phyloP scores from a whole-genome alignment of 1,140 invertebrate genomes.

The Orius laevigatus region DNA sequence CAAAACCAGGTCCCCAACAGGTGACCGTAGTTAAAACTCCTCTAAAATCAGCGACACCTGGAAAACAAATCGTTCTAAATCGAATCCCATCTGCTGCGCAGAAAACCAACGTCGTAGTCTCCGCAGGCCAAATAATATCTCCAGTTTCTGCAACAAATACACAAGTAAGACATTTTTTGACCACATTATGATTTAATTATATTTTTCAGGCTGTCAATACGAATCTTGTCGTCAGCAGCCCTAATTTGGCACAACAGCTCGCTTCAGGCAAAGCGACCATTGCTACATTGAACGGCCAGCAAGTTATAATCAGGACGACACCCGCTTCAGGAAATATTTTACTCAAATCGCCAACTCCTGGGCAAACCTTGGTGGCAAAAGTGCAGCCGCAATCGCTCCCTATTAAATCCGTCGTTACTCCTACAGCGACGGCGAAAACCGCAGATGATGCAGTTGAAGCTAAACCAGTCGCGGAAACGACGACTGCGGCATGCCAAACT shows the following conservation, averaged over 20 bases:
- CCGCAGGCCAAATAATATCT: constrained; percentile 19
- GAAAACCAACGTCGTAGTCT: constrained; percentile 21
- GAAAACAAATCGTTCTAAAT: not conserved
- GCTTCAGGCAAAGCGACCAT: constrained; percentile 54
- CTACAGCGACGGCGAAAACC: not conserved
- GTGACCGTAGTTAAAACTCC: constrained; percentile 10
- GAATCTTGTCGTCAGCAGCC: constrained; percentile 56
- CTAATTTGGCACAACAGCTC: constrained; percentile 54
- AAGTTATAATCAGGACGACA: constrained; percentile 51
- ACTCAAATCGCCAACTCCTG: constrained; percentile 10
- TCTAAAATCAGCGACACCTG: not conserved
- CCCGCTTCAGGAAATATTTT: constrained; percentile 27
- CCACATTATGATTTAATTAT: constrained; percentile 5
- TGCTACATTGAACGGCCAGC: constrained; percentile 67
- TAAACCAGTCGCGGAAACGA: not conserved
- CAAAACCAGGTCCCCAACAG: constrained; percentile 5
- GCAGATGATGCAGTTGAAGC: constrained; percentile 3
- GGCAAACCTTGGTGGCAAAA: constrained; percentile 4
- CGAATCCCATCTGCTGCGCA: constrained; percentile 14
- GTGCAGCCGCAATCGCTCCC: constrained; percentile 1
- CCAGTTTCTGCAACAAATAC: not conserved
- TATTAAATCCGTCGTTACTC: too few relatives aligned
- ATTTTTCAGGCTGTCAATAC: constrained; percentile 31
- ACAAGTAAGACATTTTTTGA: constrained; percentile 9
- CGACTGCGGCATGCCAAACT: not conserved